A percentile compares a stretch with the other conserved stretches of the same genome.
Evolutionary conservation across 2,113 vertebrate genomes (phyloP).

Genomic region (Strix aluco): DNA sequence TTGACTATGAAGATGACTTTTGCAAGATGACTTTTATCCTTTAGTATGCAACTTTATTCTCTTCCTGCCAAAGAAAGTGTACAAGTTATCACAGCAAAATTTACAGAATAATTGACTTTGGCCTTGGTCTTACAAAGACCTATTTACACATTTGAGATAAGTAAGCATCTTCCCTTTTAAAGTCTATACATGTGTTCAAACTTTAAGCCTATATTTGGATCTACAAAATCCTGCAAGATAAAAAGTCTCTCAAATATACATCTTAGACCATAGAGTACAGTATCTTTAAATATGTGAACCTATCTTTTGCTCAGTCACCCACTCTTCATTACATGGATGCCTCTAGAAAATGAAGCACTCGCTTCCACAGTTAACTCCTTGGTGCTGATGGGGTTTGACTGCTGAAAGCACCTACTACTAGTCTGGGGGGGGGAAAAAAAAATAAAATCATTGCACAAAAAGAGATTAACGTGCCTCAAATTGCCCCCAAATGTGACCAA

Average conservation of each 20-base stretch:
- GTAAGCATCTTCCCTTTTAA: slow-evolving; percentile 46
- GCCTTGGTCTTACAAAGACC: slow-evolving; percentile 14
- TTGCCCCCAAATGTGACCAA: not conserved
- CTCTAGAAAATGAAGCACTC: not conserved
- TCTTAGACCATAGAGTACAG: slow-evolving; percentile 4
- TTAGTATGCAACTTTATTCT: slow-evolving; percentile 21
- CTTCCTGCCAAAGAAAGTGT: slow-evolving; percentile 24
- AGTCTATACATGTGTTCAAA: slow-evolving; percentile 66
- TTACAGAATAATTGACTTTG: slow-evolving; percentile 53
- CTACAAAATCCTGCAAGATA: slow-evolving; percentile 58
- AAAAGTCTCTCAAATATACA: slow-evolving; percentile 64
- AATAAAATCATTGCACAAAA: not conserved
- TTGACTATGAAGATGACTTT: not conserved
- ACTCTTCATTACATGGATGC: not conserved
- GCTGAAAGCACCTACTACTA: not conserved
- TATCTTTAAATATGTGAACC: not conserved
- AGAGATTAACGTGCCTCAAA: not conserved
- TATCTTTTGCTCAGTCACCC: not conserved
- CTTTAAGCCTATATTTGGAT: slow-evolving; percentile 43
- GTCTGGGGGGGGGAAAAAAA: not conserved
- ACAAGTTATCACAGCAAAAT: slow-evolving; percentile 58
- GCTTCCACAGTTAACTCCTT: not conserved
- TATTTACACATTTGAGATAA: slow-evolving; percentile 66
- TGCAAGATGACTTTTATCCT: slow-evolving; percentile 25
- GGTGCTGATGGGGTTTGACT: not conserved